Base-by-base conservation (phyloP, 2,888 invertebrate species). In the Diabrotica balteata region DNA sequence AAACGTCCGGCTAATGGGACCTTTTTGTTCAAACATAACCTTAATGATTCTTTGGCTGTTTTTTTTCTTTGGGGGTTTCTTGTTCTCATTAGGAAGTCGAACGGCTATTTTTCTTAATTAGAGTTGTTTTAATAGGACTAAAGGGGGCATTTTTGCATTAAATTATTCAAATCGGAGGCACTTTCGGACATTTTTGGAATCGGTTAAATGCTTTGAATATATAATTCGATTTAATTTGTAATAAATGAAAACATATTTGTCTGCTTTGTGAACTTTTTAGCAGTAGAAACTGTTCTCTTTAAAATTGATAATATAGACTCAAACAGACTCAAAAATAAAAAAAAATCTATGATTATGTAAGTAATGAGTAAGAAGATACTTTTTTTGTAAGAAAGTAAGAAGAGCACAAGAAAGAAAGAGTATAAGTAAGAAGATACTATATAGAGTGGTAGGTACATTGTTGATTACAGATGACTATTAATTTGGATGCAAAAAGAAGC, bases 21-120 rank as follows among this genome's bases (percentile, higher is more conserved):
- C 80, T 82, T 82, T 83, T 82, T 83, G 81, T 82, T 82, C 81
- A 80, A 81, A 80, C 80, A 80, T 81, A 78, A 80, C 77, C 81
- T 79, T 82, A 82, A 82, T 81, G 82, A 81, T 79, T 77, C 63
- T 77, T 77, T 72, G 76, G 75, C 74, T 73, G 75, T 73, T 78
- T 78, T 79, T 78, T 78, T 73, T 69, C 59, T 11, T 66, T 8
- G 10, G 44, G 11, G 59, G 59, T 58, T 64, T 61, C 64, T 68
- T 64, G 59, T 59, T 66, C 69, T 69, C 69, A 66, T 69, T 69
- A 69, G 63, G 63, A 66, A 66, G 62, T 63, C 66, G 59, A 58
- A 59, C 52, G 66, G 51, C 69, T 69, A 69, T 69, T 69, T 66
- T 69, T 69, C 69, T 69, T 69, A 69, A 69, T 69, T 69, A 69